Conservation (phyloP, 2,113 vertebrate genomes). For the Hippoglossus stenolepis region DNA sequence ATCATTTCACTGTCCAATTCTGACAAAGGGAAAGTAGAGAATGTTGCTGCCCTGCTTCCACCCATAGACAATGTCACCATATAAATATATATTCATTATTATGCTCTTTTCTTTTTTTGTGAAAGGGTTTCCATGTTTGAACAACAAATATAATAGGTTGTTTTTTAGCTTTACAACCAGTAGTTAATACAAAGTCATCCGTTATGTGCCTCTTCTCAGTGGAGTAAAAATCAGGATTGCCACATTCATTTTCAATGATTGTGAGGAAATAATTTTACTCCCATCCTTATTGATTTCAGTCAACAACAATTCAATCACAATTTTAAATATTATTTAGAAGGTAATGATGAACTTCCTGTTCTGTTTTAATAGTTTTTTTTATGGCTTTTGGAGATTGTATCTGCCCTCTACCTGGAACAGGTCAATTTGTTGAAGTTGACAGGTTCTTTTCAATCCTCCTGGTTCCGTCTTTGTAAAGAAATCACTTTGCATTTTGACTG, state of each 20-base stretch:
- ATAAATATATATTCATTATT: background rate
- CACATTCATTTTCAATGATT: background rate
- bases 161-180: background rate
- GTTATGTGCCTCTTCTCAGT: background rate
- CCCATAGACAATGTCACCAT: background rate
- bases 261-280: constrained; percentile 13
- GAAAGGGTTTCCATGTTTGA: background rate
- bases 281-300: background rate
- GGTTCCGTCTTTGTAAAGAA: constrained; percentile 38
- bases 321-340: background rate
- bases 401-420: constrained; percentile 44
- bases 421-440: constrained; percentile 34
- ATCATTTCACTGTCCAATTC: background rate
- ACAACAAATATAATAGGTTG: background rate
- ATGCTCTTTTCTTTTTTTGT: background rate
- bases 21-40: constrained; percentile 28
- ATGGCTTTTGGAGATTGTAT: constrained; percentile 2
- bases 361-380: background rate
- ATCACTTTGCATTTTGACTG: constrained; percentile 31
- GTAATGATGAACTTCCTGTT: constrained; percentile 15
- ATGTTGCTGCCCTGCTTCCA: constrained; percentile 56
- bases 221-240: background rate
- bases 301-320: background rate
- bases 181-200: background rate
- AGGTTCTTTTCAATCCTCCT: constrained; percentile 26